Evolutionary conservation across 2,888 invertebrate genomes (phyloP).

Genomic region (Panopea generosa): DNA sequence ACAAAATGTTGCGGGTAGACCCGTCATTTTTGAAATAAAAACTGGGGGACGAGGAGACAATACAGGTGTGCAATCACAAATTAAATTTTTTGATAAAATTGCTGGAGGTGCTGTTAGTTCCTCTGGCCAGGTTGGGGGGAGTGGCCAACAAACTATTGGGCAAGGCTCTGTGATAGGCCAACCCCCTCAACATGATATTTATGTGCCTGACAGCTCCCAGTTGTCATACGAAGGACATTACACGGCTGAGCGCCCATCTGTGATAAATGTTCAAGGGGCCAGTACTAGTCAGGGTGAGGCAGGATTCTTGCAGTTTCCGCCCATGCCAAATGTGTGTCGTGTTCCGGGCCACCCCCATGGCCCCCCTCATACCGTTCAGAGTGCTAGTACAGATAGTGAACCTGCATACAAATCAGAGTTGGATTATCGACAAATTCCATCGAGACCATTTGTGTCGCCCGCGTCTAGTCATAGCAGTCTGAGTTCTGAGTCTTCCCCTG

Average conservation of each 20-base stretch:
- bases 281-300: slow-evolving; percentile 61
- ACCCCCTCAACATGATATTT: neutral
- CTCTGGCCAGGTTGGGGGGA: slow-evolving; percentile 10
- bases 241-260: slow-evolving; percentile 51
- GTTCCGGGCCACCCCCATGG: slow-evolving; percentile 64
- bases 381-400: slow-evolving; percentile 62
- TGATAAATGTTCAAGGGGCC: slow-evolving; percentile 56
- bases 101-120: slow-evolving; percentile 31
- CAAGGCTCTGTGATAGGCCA: slow-evolving; percentile 42
- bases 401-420: slow-evolving; percentile 50
- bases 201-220: slow-evolving; percentile 2
- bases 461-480: slow-evolving; percentile 78
- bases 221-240: slow-evolving; percentile 28
- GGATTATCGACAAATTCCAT: slow-evolving; percentile 61
- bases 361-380: slow-evolving; percentile 44
- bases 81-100: slow-evolving; percentile 58
- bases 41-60: slow-evolving; percentile 19
- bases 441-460: slow-evolving; percentile 66
- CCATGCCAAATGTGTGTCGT: slow-evolving; percentile 60
- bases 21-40: slow-evolving; percentile 52
- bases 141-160: slow-evolving; percentile 12
- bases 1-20: slow-evolving; percentile 6
- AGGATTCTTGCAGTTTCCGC: slow-evolving; percentile 64
- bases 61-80: slow-evolving; percentile 56
- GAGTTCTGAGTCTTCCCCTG: slow-evolving; percentile 72